Evolutionary conservation across 2,797 vertebrate genomes (phyloP).

Genomic region (Helostoma temminkii): DNA sequence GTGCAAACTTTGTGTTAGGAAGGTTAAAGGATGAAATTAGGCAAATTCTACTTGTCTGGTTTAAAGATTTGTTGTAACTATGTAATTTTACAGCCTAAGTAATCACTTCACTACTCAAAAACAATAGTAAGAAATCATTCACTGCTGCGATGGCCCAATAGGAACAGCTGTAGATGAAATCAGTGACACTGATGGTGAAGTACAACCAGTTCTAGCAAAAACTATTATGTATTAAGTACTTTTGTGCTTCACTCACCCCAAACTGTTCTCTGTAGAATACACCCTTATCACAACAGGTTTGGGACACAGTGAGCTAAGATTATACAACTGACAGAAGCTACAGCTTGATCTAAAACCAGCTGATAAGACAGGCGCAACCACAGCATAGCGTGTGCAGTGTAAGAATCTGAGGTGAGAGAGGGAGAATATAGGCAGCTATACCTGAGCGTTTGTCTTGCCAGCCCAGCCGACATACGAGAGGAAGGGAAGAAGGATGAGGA

Average conservation of each 20-base stretch:
- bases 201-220: neutral
- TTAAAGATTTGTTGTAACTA: neutral
- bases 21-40: neutral
- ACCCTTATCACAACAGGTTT: neutral
- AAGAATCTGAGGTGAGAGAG: conserved; percentile 78
- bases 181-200: neutral
- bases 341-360: conserved; percentile 39
- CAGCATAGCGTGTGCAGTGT: conserved; percentile 54
- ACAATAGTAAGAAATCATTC: neutral
- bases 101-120: neutral
- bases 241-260: too few species aligned
- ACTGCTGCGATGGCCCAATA: neutral
- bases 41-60: neutral
- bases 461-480: conserved; percentile 81
- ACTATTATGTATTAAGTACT: too few species aligned
- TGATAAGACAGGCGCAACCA: conserved; percentile 56
- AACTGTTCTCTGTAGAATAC: neutral
- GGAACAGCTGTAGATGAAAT: neutral
- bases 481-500: conserved; percentile 54
- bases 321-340: neutral
- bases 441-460: conserved; percentile 88
- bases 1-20: neutral
- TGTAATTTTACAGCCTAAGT: neutral
- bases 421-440: conserved; percentile 83
- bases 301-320: neutral